phyloP scores from a whole-genome alignment of 2,797 vertebrate genomes.

The Cuniculus paca region DNA sequence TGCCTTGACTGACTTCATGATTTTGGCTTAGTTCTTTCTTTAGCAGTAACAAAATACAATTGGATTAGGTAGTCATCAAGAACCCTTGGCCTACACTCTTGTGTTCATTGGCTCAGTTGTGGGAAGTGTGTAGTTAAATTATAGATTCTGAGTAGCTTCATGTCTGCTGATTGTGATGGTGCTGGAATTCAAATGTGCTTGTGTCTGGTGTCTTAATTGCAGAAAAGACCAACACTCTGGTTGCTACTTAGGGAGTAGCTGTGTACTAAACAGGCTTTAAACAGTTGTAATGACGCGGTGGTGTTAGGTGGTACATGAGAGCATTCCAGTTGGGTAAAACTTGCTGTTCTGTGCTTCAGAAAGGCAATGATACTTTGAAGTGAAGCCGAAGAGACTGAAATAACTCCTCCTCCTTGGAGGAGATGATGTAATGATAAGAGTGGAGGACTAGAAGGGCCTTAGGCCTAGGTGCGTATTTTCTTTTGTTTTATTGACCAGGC shows the following conservation, averaged over 20 bases:
- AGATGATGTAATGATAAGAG: constrained; percentile 72
- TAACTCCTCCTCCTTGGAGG: constrained; percentile 73
- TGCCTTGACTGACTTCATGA: too few species aligned
- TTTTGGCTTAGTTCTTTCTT: constrained; percentile 44
- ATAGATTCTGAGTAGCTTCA: not conserved
- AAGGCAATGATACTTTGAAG: constrained; percentile 59
- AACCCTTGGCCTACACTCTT: not conserved
- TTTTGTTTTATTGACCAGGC: not conserved
- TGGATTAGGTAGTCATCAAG: not conserved
- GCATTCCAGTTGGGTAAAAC: constrained; percentile 16
- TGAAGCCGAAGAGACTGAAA: constrained; percentile 77
- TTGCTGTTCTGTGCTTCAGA: constrained; percentile 8
- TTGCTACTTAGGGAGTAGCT: not conserved
- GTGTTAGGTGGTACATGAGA: not conserved
- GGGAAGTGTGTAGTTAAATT: not conserved
- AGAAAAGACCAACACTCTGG: not conserved
- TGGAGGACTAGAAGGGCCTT: not conserved
- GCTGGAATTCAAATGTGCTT: not conserved
- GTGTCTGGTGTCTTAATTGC: not conserved
- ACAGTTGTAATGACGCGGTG: not conserved
- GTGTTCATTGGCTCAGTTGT: not conserved
- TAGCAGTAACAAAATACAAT: not conserved
- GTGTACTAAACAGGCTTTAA: not conserved
- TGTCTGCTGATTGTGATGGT: not conserved
- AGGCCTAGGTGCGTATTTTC: not conserved